phyloP scores from a whole-genome alignment of 2,888 invertebrate genomes.

The Perdita meconis region DNA sequence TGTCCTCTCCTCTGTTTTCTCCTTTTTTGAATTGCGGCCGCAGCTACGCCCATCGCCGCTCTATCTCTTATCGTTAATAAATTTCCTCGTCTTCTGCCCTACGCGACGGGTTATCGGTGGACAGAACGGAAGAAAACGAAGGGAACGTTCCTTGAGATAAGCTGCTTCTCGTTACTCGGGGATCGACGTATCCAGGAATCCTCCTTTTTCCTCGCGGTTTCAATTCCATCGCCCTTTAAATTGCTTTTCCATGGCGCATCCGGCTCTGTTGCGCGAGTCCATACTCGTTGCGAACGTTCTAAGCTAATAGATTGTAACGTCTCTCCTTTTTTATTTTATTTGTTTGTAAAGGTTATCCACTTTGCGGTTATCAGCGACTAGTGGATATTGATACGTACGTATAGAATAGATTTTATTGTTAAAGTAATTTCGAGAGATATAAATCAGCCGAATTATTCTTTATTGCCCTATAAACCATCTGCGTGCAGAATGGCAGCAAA shows the following conservation, averaged over 20 bases:
- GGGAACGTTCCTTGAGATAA: conserved; percentile 8
- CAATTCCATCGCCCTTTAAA: conserved; percentile 5
- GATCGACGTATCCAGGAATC: conserved; percentile 9
- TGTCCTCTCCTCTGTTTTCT: conserved; percentile 16
- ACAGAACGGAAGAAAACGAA: conserved; percentile 18
- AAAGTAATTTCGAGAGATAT: too few species aligned
- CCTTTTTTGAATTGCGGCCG: conserved; percentile 25
- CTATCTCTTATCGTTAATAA: conserved; percentile 70
- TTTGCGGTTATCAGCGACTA: too few species aligned
- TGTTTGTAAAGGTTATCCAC: too few species aligned
- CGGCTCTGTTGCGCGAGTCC: conserved; percentile 12
- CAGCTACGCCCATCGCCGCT: conserved; percentile 52
- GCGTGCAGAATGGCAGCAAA: too few species aligned
- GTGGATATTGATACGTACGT: too few species aligned
- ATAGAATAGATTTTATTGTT: too few species aligned
- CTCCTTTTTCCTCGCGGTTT: conserved; percentile 10
- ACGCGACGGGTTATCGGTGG: conserved; percentile 6
- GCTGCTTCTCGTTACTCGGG: conserved; percentile 12
- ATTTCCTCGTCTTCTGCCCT: conserved; percentile 41
- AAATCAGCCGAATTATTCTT: too few species aligned
- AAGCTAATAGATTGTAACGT: conserved; percentile 22
- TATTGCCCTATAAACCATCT: too few species aligned
- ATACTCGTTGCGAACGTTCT: too few species aligned
- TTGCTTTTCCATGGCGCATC: conserved; percentile 11
- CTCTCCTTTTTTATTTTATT: too few species aligned